phyloP scores from a whole-genome alignment of 2,113 vertebrate species.

The Alectura lathami region DNA sequence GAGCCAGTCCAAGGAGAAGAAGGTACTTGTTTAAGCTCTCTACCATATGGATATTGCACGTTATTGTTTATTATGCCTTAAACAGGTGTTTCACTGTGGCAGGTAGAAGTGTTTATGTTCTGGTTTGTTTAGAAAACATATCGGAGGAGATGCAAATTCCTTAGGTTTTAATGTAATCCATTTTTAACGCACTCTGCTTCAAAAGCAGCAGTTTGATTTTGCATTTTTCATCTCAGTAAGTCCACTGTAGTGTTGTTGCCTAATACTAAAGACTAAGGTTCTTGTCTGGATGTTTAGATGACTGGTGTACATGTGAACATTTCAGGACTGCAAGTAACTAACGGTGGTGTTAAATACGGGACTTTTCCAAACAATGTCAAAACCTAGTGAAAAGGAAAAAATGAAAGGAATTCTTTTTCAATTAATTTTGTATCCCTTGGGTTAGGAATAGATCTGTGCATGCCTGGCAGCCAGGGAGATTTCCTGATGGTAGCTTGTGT shows the following conservation, averaged over 20 bases:
- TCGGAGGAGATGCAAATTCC: not conserved
- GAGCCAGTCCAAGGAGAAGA: conserved; percentile 98
- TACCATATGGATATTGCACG: not conserved
- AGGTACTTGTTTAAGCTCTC: conserved; percentile 75
- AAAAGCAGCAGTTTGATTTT: not conserved
- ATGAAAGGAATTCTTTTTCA: not conserved
- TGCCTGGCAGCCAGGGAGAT: not conserved
- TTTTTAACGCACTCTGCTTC: not conserved
- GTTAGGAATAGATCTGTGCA: not conserved
- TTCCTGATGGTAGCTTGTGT: not conserved
- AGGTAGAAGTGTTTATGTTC: not conserved
- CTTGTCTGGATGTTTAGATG: not conserved
- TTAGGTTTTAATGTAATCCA: not conserved
- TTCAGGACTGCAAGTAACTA: not conserved
- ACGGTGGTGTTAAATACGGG: not conserved
- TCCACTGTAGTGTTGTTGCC: not conserved
- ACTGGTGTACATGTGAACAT: not conserved
- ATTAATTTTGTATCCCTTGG: not conserved
- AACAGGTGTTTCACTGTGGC: not conserved
- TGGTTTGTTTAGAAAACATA: not conserved
- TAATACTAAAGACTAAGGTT: not conserved
- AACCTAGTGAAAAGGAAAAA: not conserved
- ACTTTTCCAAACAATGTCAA: not conserved
- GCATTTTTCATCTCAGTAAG: not conserved
- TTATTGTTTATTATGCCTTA: not conserved